A percentile compares a stretch with the other conserved stretches of the same genome.
phyloP scores from a whole-genome alignment of 2,113 vertebrate species.

The Brachyhypopomus occidentalis region DNA sequence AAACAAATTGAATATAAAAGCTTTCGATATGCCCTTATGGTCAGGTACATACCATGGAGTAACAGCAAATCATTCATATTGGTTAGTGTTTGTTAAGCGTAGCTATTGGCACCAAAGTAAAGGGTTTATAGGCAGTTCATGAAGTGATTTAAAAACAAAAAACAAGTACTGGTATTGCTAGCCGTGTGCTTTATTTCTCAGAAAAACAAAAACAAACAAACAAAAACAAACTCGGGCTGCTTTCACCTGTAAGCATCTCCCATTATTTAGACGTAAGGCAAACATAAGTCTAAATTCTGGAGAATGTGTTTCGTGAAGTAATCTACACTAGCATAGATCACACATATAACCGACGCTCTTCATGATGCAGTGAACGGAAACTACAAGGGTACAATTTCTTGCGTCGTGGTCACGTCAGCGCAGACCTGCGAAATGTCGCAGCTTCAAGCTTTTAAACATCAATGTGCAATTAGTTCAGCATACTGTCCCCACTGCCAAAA shows the following conservation, averaged over 20 bases:
- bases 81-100: conserved; percentile 29
- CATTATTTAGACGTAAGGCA: not conserved
- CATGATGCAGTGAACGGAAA: not conserved
- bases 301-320: not conserved
- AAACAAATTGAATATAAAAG: not conserved
- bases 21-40: not conserved
- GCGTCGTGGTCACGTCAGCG: not conserved
- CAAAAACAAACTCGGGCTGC: not conserved
- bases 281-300: conserved; percentile 1
- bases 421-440: not conserved
- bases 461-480: conserved; percentile 1
- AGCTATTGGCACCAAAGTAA: conserved; percentile 18
- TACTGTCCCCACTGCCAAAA: not conserved
- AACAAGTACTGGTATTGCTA: conserved; percentile 25
- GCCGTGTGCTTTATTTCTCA: not conserved
- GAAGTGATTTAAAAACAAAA: conserved; percentile 29
- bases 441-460: not conserved
- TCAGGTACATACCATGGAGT: conserved; percentile 3
- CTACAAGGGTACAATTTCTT: not conserved
- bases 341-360: not conserved
- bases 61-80: not conserved
- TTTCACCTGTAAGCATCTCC: not conserved
- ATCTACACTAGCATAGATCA: not conserved
- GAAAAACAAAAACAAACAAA: not conserved
- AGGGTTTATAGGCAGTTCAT: conserved; percentile 30